Conservation (phyloP, 1,140 invertebrate genomes). For the Meloidogyne floridensis region DNA sequence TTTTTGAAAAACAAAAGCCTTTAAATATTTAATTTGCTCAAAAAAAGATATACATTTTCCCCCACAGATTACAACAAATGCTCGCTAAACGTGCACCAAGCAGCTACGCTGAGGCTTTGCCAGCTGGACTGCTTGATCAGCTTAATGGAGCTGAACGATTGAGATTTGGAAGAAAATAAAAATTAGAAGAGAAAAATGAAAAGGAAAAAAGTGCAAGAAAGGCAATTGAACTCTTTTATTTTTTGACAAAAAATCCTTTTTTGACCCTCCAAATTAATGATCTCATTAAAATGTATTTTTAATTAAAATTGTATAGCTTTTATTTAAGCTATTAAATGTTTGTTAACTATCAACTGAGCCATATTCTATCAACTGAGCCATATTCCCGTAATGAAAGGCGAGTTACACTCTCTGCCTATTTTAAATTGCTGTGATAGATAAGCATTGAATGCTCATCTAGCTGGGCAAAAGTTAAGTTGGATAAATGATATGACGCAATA, state of each 20-base stretch:
- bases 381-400: too few species aligned
- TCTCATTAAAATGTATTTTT: not conserved
- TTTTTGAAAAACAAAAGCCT: not conserved
- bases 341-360: too few species aligned
- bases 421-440: too few species aligned
- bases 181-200: not conserved
- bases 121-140: conserved; percentile 19
- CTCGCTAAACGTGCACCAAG: conserved; percentile 8
- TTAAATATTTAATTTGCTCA: not conserved
- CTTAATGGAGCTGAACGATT: conserved; percentile 32
- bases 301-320: too few species aligned
- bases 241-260: not conserved
- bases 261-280: not conserved
- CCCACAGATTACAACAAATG: conserved; percentile 3
- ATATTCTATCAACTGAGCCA: too few species aligned
- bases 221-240: not conserved
- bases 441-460: too few species aligned
- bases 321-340: too few species aligned
- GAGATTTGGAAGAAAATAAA: conserved; percentile 7
- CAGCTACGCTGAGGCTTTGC: conserved; percentile 21
- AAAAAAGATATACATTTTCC: conserved; percentile 2
- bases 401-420: too few species aligned
- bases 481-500: too few species aligned
- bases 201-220: not conserved
- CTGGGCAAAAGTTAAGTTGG: too few species aligned